phyloP scores from a whole-genome alignment of 2,888 invertebrate genomes.

The Phania funesta region DNA sequence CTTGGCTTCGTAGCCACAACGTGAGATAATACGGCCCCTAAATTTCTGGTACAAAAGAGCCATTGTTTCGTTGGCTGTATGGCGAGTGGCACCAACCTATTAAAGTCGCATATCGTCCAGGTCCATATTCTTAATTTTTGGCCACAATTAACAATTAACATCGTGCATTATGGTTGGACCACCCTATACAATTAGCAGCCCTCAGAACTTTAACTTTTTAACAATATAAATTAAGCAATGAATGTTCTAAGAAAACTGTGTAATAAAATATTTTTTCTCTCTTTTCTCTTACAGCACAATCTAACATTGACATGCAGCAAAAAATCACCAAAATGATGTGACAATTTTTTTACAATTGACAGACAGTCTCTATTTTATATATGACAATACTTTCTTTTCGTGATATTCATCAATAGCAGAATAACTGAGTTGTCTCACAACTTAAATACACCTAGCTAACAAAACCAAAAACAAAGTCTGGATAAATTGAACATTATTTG shows the following conservation, averaged over 20 bases:
- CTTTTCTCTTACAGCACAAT: constrained; percentile 19
- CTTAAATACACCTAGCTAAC: not conserved
- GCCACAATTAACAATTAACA: too few species aligned
- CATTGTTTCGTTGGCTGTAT: too few species aligned
- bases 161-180: too few species aligned
- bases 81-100: too few species aligned
- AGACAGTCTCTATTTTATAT: not conserved
- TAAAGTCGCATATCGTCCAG: too few species aligned
- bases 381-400: constrained; percentile 31
- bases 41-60: too few species aligned
- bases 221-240: too few species aligned
- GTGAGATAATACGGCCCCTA: too few species aligned
- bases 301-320: not conserved
- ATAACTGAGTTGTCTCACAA: not conserved
- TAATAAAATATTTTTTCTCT: not conserved
- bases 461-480: not conserved
- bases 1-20: too few species aligned
- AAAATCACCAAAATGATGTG: constrained; percentile 23
- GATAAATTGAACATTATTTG: not conserved
- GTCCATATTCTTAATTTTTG: too few species aligned
- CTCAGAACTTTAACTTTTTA: too few species aligned
- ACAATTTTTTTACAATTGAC: not conserved
- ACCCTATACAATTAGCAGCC: too few species aligned
- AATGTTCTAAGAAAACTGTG: not conserved
- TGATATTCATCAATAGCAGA: constrained; percentile 32